Base-by-base conservation (phyloP, 2,797 vertebrate genomes). In the Syngnathus acus region DNA sequence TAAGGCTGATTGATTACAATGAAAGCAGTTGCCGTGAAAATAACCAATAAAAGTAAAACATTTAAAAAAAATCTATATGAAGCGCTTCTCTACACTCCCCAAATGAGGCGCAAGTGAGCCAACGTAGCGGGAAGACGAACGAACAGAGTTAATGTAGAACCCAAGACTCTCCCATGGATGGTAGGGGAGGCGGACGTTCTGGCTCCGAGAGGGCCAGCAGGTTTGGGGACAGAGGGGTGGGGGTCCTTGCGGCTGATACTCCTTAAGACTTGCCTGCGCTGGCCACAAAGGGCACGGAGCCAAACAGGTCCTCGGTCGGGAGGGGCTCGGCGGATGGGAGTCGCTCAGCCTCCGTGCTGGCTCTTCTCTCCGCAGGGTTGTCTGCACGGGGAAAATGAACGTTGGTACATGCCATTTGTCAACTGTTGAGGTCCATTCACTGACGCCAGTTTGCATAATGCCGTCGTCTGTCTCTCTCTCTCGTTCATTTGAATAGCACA, bases 181-280 rank as follows among this genome's bases (percentile, higher is more conserved):
- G 72, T 73, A 65, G 45, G 63, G 45, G 63, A 48, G 72, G 76
- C 65, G 73, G 82, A 72, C 81, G 78, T 78, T 87, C 83, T 85
- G 88, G 58, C 17, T 60, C 58, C 1, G 26, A 38, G 16, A 8
- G 6, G 85, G 84, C 68, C 45, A 47, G 13, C 5, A 1, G 45
- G 45, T 16, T 47, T 5, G 13, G 13, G 42, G 2, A 3, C 26
- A 4, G 21, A 54, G 21, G 11, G 5, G 84, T 82, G 69, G 67
- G 79, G 84, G 83, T 89, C 89, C 78, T 88, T 79, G 76, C 50
- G 76, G 78, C 69, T 71, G 75, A 83, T 80, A 84, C 80, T 78
- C 85, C 76, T 83, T 92, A 93, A 88, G 93, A 99, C 97, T 99
- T 98, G 96, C 96, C 97, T 98, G 95, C 85, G 82, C 90, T 93